Percentiles rank a stretch among this genome's conserved stretches.
These are phyloP conservation scores for Aphelinus certus DNA, from an alignment of 1,140 invertebrate genomes.

Conservation along the genomic window DNA sequence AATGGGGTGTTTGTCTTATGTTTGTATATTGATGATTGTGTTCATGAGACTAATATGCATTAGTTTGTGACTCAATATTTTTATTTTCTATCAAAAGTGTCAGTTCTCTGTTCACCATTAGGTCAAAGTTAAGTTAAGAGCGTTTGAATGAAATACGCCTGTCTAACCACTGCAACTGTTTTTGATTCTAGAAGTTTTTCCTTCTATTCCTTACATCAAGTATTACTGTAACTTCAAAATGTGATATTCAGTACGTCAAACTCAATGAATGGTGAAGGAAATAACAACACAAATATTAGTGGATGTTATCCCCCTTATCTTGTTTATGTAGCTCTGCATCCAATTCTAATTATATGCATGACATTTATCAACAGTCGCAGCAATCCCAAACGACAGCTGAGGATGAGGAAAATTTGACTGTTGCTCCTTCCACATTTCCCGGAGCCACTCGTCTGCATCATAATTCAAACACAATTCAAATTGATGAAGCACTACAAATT, in stretches of 20 bases:
- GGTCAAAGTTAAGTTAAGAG: too few species aligned
- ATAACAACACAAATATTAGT: not conserved
- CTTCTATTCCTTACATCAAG: too few species aligned
- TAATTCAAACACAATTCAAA: slow-evolving; percentile 15
- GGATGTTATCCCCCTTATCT: slow-evolving; percentile 11
- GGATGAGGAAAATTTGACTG: slow-evolving; percentile 17
- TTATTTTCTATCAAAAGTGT: too few species aligned
- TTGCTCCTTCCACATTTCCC: slow-evolving; percentile 14
- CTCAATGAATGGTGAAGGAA: not conserved
- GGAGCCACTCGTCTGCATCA: slow-evolving; percentile 12
- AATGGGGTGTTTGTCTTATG: too few species aligned
- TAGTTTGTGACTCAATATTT: too few species aligned
- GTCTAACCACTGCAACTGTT: too few species aligned
- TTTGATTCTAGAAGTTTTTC: too few species aligned
- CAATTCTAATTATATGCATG: slow-evolving; percentile 24
- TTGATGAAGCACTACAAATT: slow-evolving; percentile 8
- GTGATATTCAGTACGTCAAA: not conserved
- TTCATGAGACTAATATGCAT: too few species aligned
- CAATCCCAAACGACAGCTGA: slow-evolving; percentile 16
- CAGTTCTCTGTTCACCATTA: too few species aligned
- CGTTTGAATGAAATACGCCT: too few species aligned
- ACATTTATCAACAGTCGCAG: slow-evolving; percentile 23
- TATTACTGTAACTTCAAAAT: too few species aligned
- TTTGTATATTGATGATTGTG: too few species aligned
- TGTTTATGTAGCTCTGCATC: not conserved